These are phyloP conservation scores for Drosophila histrio DNA, from an alignment of 2,888 invertebrate species.

Conservation along the genomic window DNA sequence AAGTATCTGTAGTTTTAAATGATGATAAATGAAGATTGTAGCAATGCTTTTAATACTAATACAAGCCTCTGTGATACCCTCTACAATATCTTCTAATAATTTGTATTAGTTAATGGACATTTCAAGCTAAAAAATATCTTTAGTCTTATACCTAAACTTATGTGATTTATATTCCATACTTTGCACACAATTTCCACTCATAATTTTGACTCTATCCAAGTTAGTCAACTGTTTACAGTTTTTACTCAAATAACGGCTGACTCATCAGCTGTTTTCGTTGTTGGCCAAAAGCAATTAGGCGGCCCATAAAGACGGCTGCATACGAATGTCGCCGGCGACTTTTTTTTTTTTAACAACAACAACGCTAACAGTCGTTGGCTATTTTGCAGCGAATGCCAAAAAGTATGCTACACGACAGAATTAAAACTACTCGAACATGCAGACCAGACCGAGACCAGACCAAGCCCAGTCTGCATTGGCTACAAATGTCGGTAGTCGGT, in stretches of 20 bases:
- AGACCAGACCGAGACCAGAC: conserved; percentile 10
- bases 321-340: conserved; percentile 49
- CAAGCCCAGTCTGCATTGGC: conserved; percentile 4
- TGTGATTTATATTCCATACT: background rate
- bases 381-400: conserved; percentile 55
- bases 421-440: conserved; percentile 49
- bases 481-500: conserved; percentile 5
- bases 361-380: conserved; percentile 1
- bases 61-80: no score
- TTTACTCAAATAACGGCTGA: conserved; percentile 29
- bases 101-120: no score
- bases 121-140: background rate
- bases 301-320: conserved; percentile 19
- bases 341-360: conserved; percentile 39
- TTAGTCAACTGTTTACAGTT: background rate
- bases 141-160: background rate
- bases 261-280: conserved; percentile 46
- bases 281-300: conserved; percentile 51
- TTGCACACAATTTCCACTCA: background rate
- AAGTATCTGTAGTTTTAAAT: no score
- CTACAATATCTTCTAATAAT: no score
- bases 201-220: background rate
- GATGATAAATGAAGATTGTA: no score
- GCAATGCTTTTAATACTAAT: no score
- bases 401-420: conserved; percentile 60